These are phyloP conservation scores for Salticus scenicus DNA, from an alignment of 2,888 invertebrate species.

Conservation along the genomic window DNA sequence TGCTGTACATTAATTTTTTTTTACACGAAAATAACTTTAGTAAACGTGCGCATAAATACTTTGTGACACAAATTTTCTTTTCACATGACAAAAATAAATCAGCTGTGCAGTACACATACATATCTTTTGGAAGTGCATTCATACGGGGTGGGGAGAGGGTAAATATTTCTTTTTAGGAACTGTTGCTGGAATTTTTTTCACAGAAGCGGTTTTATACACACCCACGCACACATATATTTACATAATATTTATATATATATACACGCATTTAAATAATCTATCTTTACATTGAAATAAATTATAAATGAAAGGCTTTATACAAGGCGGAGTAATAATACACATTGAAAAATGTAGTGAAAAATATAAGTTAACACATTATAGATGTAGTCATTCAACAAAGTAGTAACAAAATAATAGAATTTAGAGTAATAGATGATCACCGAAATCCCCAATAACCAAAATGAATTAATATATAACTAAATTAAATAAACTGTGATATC, in stretches of 20 bases:
- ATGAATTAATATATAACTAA: too few relatives aligned
- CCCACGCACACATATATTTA: slow-evolving; percentile 6
- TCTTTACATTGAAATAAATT: background rate
- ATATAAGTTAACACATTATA: too few relatives aligned
- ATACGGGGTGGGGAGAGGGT: background rate
- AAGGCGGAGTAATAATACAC: too few relatives aligned
- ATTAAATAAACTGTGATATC: too few relatives aligned
- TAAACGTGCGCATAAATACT: slow-evolving; percentile 10
- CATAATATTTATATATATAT: too few relatives aligned
- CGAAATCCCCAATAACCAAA: too few relatives aligned
- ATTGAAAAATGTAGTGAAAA: too few relatives aligned
- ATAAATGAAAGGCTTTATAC: too few relatives aligned
- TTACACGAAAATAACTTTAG: slow-evolving; percentile 23
- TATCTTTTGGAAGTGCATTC: background rate
- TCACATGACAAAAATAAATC: slow-evolving; percentile 13
- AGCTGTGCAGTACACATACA: slow-evolving; percentile 1
- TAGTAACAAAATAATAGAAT: too few relatives aligned
- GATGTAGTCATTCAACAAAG: too few relatives aligned
- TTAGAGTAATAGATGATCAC: too few relatives aligned
- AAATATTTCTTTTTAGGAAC: slow-evolving; percentile 20
- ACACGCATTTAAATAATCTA: too few relatives aligned
- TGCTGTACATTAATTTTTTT: slow-evolving; percentile 15
- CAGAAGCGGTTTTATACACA: slow-evolving; percentile 21
- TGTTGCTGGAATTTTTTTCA: slow-evolving; percentile 31
- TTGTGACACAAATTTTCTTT: slow-evolving; percentile 23